Evolutionary conservation across 2,888 invertebrate species (phyloP), one percentile per base, ranked within the genome.

Genomic region (Protonemura montana): DNA sequence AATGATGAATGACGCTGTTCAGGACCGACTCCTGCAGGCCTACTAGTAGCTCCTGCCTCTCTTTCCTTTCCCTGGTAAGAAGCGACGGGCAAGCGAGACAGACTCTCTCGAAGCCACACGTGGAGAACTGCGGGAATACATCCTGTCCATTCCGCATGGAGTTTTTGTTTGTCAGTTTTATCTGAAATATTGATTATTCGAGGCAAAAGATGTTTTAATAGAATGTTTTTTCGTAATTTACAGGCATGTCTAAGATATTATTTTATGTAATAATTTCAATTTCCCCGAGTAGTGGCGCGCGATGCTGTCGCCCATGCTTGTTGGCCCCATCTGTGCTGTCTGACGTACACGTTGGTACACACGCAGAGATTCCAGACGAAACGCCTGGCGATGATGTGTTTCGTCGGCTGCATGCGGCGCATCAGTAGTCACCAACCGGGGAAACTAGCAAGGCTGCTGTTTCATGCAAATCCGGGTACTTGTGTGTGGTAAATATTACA

Each of bases 401-500:
- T 35, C 10, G 35, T 35, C 35, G 35, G 35, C 35, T 35, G 5
- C 35, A 35, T 35, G 5, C 35, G 10, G 21, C 59, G 59, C 59
- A 21, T 3, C 59, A 59, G 59, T 2, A 59, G 41, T 59, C 59
- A 3, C 2, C 59, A 21, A 21, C 59, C 10, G 35, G 80, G 13
- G 80, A 81, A 27, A 2, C 28, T 78, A 6, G 78, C 35, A 10
- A 78, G 26, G 27, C 78, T 26, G 26, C 28, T 78, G 78, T 78
- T 59, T 76, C 84, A 84, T 76, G 84, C 83, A 83, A 83, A 83
- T 83, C 84, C n/a, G 27, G 25, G 30, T 29, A 81, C 81, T 59
- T 59, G 59, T 30, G 59, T 41, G 84, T 84, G 84, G 84, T 59
- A 76, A 84, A 84, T 84, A 84, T 84, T 84, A 84, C 84, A 84